phyloP scores from a whole-genome alignment of 2,113 vertebrate species.

The Progne subis region DNA sequence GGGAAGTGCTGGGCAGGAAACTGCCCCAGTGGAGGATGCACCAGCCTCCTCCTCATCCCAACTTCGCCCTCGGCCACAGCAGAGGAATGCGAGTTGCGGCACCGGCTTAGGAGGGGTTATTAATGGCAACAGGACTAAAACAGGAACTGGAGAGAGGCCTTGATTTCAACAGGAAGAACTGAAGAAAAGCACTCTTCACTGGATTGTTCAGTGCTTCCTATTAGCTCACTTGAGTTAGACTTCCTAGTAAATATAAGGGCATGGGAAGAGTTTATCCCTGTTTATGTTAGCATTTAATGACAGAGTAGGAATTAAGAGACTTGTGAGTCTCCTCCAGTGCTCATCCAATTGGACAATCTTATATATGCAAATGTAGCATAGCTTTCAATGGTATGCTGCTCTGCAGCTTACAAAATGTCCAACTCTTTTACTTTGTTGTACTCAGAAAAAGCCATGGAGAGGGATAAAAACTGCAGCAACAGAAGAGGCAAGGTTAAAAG shows the following conservation, averaged over 20 bases:
- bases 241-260: background rate
- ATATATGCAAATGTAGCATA: background rate
- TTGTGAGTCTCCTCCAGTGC: background rate
- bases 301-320: background rate
- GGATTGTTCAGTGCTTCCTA: slow-evolving; percentile 21
- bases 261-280: background rate
- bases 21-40: background rate
- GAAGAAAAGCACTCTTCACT: slow-evolving; percentile 28
- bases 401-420: background rate
- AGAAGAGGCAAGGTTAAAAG: background rate
- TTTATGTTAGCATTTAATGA: background rate
- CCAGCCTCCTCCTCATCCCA: background rate
- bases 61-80: background rate
- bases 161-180: slow-evolving; percentile 45
- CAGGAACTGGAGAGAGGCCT: slow-evolving; percentile 35
- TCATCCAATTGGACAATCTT: background rate
- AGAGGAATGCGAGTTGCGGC: background rate
- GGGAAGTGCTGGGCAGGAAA: slow-evolving; percentile 11
- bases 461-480: background rate
- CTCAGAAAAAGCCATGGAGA: background rate
- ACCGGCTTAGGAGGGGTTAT: background rate
- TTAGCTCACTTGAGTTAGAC: slow-evolving; percentile 5
- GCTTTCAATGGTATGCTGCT: background rate
- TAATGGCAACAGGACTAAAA: slow-evolving; percentile 19
- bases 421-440: background rate